Evolutionary conservation across 2,113 vertebrate genomes (phyloP).

Genomic region (Excalfactoria chinensis): DNA sequence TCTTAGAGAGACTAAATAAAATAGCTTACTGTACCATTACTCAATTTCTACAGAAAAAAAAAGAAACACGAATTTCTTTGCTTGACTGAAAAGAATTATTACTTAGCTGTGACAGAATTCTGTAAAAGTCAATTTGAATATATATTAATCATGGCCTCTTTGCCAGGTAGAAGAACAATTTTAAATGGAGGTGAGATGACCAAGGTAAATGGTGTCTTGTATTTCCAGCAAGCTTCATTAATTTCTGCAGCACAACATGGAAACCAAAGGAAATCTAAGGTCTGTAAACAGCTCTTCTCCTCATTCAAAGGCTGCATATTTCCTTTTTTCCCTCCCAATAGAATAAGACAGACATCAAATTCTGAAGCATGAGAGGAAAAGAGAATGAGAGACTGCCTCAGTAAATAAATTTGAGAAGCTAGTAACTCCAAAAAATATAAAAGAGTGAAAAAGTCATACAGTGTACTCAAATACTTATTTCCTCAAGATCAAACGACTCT

Average conservation of each 20-base stretch:
- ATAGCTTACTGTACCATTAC: neutral
- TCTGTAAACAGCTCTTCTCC: neutral
- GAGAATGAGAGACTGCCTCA: neutral
- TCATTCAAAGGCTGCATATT: neutral
- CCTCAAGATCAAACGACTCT: neutral
- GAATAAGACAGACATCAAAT: neutral
- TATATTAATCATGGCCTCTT: constrained; percentile 13
- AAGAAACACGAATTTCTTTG: neutral
- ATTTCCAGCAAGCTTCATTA: neutral
- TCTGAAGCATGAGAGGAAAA: neutral
- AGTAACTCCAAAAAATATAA: neutral
- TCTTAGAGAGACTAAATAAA: neutral
- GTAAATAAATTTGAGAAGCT: neutral
- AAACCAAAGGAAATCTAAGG: neutral
- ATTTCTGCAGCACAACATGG: neutral
- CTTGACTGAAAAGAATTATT: constrained; percentile 7
- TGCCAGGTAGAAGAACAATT: constrained; percentile 3
- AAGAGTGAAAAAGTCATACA: neutral
- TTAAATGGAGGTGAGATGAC: constrained; percentile 16
- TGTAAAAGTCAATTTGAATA: constrained; percentile 29
- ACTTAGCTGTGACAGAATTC: neutral
- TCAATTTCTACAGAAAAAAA: neutral
- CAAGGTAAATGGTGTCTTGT: neutral
- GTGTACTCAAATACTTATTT: neutral
- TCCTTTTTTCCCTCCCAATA: neutral